Base-by-base conservation (phyloP, 2,888 invertebrate species). In the Anodontia alba region DNA sequence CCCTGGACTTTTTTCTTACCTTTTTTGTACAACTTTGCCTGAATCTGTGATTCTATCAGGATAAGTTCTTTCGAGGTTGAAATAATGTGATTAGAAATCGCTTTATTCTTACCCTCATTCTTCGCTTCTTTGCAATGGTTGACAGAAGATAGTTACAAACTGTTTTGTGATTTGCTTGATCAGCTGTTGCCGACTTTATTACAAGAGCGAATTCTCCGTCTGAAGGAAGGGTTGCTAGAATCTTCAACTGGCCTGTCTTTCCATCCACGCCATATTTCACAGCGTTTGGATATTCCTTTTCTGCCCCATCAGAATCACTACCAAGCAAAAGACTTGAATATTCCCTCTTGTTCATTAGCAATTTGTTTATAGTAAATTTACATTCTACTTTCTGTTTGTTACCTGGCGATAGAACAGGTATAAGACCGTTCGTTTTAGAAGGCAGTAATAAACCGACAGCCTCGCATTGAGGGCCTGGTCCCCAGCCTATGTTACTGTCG, bases 121-220 rank as follows among this genome's bases (percentile, higher is more conserved):
- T 23, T 15, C 26, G 42, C n/a, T 51, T 73, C 3, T 10, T 17
- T 2, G 69, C 71, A 3, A 8, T 31, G 0, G 86, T 82, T 5
- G 87, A 78, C 23, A 87, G 20, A 10, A 84, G 76, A 33, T 87
- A 87, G 62, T 87, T 84, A 46, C 87, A 87, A 0, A 84, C 81
- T 38, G 49, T 62, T 17, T 66, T 46, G 29, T 17, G 43, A 20
- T 15, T n/a, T 15, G 49, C 33, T 23, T 62, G 42, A 29, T 43
- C 68, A 1, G 20, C 1, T 20, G 43, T 51, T 15, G 51, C 67
- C 10, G 43, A 36, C 1, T 49, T 54, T 71, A 87, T 84, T 2
- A 72, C 36, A 0, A 86, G 36, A 31, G 77, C 84, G 68, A 73
- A 87, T 67, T 87, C 87, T 0, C 87, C 87, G 5, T 84, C 73